Evolutionary conservation across 1,140 invertebrate genomes (phyloP).

Genomic region (Drosophila watanabei): DNA sequence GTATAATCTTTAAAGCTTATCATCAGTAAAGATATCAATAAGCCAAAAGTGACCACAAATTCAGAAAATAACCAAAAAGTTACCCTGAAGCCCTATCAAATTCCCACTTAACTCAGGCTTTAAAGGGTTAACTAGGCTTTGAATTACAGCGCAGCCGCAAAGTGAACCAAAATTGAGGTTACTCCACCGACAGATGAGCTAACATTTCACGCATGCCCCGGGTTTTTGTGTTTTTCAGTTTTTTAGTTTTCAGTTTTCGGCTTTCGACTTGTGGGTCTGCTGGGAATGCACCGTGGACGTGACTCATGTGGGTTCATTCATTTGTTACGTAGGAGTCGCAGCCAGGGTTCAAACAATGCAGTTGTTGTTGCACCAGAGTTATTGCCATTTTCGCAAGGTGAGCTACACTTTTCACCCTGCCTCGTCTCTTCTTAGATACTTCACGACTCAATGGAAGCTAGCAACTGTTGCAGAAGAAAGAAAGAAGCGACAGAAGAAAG

Average conservation of each 20-base stretch:
- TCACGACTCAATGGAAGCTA: conserved; percentile 38
- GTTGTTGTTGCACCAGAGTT: conserved; percentile 32
- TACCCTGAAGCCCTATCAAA: background rate
- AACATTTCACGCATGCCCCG: conserved; percentile 63
- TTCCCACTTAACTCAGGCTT: background rate
- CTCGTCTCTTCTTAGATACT: background rate
- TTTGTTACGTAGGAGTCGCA: conserved; percentile 35
- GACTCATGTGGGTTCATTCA: conserved; percentile 68
- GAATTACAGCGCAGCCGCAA: conserved; percentile 73
- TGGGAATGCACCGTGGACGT: conserved; percentile 50
- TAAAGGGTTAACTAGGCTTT: conserved; percentile 36
- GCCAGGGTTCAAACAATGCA: conserved; percentile 31
- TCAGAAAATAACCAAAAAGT: background rate
- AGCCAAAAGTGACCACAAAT: background rate
- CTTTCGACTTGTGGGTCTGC: conserved; percentile 10
- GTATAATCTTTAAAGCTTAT: too few species aligned
- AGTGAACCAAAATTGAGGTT: conserved; percentile 79
- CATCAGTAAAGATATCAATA: too few species aligned
- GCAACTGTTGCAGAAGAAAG: conserved; percentile 18
- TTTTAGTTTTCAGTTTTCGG: background rate
- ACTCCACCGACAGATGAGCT: conserved; percentile 72
- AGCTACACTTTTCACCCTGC: conserved; percentile 21
- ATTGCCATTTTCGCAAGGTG: conserved; percentile 37
- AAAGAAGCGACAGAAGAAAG: conserved; percentile 63
- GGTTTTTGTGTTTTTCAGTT: conserved; percentile 6